Evolutionary conservation across 1,140 invertebrate species (phyloP).

Genomic region (Aleiodes sp.): DNA sequence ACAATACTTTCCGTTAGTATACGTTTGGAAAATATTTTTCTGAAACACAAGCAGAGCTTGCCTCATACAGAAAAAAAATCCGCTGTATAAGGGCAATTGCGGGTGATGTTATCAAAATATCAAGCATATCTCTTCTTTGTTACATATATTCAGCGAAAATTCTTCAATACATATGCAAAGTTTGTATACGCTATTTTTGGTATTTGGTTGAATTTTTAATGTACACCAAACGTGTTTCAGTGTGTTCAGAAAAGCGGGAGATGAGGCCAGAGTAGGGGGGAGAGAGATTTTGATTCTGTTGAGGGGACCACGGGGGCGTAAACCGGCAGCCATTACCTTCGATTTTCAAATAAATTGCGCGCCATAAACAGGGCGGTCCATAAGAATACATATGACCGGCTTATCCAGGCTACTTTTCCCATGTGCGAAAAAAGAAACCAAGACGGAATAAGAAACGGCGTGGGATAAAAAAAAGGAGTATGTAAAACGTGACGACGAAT

Average conservation of each 20-base stretch:
- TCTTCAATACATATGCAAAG: slow-evolving; percentile 48
- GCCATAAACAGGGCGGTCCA: slow-evolving; percentile 62
- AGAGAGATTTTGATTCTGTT: slow-evolving; percentile 6
- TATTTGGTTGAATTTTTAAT: slow-evolving; percentile 63
- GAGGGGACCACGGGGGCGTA: slow-evolving; percentile 44
- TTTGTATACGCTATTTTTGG: slow-evolving; percentile 45
- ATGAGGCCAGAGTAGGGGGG: background rate
- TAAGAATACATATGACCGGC: slow-evolving; percentile 62
- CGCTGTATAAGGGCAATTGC: no score
- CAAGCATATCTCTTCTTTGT: no score
- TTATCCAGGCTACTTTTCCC: slow-evolving; percentile 40
- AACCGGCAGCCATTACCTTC: slow-evolving; percentile 63
- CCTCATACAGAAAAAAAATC: no score
- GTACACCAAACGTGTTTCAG: slow-evolving; percentile 35
- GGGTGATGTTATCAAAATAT: no score
- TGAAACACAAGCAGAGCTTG: no score
- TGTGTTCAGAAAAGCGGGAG: background rate
- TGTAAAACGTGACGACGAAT: background rate
- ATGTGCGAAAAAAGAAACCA: background rate
- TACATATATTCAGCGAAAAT: slow-evolving; percentile 44
- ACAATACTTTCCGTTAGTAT: no score
- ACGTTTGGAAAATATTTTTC: no score
- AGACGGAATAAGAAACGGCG: background rate
- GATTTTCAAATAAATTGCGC: slow-evolving; percentile 64
- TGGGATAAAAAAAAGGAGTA: background rate